Conservation (phyloP, 2,113 vertebrate genomes). For the Epinephelus cyanopodus region DNA sequence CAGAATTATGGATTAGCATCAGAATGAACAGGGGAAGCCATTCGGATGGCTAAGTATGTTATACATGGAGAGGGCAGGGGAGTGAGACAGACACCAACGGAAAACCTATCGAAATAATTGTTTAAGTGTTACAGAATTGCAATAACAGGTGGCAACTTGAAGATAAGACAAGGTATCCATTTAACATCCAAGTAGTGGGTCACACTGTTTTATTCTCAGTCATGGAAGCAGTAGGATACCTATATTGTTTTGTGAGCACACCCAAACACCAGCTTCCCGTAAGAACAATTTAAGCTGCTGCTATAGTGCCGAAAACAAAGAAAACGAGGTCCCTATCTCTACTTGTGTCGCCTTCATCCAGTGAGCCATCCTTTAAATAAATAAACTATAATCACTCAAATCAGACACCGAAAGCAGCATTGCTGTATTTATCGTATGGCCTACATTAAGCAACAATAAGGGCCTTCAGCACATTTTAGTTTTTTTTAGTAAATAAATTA, state of each 20-base stretch:
- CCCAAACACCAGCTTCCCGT: not conserved
- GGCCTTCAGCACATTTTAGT: not conserved
- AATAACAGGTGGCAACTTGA: not conserved
- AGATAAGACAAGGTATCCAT: not conserved
- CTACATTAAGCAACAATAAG: slow-evolving; percentile 4
- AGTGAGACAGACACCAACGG: not conserved
- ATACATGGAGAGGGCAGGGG: not conserved
- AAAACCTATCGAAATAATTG: not conserved
- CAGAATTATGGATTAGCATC: slow-evolving; percentile 65
- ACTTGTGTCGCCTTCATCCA: not conserved
- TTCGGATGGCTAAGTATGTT: slow-evolving; percentile 35
- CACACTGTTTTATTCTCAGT: slow-evolving; percentile 1
- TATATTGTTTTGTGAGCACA: too few species aligned
- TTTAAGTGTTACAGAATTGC: not conserved
- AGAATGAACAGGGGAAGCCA: slow-evolving; percentile 41
- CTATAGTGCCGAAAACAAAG: not conserved
- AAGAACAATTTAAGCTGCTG: not conserved
- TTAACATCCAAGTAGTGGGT: not conserved
- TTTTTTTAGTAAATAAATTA: slow-evolving; percentile 12
- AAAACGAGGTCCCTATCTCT: not conserved
- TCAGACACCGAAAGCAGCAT: not conserved
- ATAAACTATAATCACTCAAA: not conserved
- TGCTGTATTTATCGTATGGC: slow-evolving; percentile 20
- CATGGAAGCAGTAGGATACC: not conserved
- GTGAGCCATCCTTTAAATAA: not conserved